Evolutionary conservation across 2,797 vertebrate species (phyloP).

Genomic region (Chelon labrosus): DNA sequence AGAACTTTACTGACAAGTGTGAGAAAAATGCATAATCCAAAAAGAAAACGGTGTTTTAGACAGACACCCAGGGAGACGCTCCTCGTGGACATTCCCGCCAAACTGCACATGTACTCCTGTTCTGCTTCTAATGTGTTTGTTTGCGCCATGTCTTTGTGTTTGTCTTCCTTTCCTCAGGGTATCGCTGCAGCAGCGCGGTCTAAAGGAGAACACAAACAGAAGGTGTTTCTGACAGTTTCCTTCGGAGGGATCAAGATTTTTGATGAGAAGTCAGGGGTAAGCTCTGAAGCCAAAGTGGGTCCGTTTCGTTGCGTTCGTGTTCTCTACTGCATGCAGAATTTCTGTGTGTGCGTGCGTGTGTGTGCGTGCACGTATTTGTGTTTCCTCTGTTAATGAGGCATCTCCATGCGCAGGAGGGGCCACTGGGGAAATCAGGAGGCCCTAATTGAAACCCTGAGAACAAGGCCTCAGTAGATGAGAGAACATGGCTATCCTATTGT

Average conservation of each 20-base stretch:
- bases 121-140: conserved; percentile 34
- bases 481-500: conserved; percentile 77
- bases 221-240: conserved; percentile 98
- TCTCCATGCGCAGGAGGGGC: conserved; percentile 65
- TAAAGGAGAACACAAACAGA: conserved; percentile 99
- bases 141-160: conserved; percentile 24
- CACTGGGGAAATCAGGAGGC: conserved; percentile 82
- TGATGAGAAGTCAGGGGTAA: conserved; percentile 99
- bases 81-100: neutral
- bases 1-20: neutral
- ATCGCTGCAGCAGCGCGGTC: conserved; percentile 94
- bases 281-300: conserved; percentile 66
- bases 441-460: conserved; percentile 84
- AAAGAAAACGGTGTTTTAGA: neutral
- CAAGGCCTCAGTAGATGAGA: conserved; percentile 78
- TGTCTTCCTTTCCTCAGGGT: conserved; percentile 84
- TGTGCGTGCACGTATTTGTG: conserved; percentile 41
- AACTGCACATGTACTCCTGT: neutral
- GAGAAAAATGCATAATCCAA: neutral
- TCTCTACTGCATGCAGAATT: conserved; percentile 7
- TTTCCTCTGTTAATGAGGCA: conserved; percentile 80
- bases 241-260: conserved; percentile 99
- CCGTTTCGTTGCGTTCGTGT: conserved; percentile 19
- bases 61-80: neutral
- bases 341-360: conserved; percentile 2